Base-by-base conservation (phyloP, 2,888 invertebrate genomes). In the Alviniconcha strummeri region DNA sequence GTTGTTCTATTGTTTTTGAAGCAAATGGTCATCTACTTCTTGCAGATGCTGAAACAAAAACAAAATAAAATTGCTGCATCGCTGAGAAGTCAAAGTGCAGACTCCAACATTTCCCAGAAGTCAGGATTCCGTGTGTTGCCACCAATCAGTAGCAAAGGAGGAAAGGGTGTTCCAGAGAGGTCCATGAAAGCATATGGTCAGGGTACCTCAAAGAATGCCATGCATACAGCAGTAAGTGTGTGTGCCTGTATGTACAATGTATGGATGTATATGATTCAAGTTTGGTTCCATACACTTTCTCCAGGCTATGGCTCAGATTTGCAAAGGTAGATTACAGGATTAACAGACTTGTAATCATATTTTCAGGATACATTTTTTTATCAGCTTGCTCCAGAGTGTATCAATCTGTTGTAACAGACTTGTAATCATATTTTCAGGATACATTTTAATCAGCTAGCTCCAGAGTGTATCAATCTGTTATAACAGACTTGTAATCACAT, bases 31-130 rank as follows among this genome's bases (percentile, higher is more conserved):
- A 57, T 13, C 55, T 11, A 55, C 17, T 55, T 54, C 7, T 15
- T 15, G n/a, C 78, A 78, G 78, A 78, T 78, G 64, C 78, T 78
- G 64, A 78, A 78, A 52, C 78, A 78, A 36, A 78, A 78, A 17
- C 78, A 78, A 15, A 52, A 78, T 36, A 78, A 78, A 15, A n/a
- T 78, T n/a, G 78, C 78, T 17, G 19, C 60, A 6, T 78, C 78
- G 4, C 2, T 78, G n/a, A 60, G 78, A 64, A 78, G 60, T 15
- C 78, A 78, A 11, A 78, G 78, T 64, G 78, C 78, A 52, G 52
- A 52, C 19, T 78, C 78, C 5, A 7, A 7, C 15, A 15, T 19
- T 5, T 57, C 77, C 5, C n/a, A 5, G 19, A 56, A 77, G 56
- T 56, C 56, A 19, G 57, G 57, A 9, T 19, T n/a, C 57, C 56